phyloP scores from a whole-genome alignment of 2,888 invertebrate species.

The Drosophila maculinotata region DNA sequence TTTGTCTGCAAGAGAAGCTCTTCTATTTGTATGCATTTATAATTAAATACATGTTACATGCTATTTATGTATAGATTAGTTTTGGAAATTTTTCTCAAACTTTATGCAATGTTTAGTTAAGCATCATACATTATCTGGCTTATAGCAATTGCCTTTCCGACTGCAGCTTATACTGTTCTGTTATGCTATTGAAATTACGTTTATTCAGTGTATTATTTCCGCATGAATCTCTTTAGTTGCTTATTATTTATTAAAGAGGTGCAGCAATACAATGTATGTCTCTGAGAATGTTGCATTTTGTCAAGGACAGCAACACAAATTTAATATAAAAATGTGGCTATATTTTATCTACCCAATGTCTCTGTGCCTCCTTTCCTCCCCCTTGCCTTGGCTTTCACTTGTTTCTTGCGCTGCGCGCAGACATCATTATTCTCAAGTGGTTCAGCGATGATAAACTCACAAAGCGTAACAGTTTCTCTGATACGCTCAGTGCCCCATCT shows the following conservation, averaged over 20 bases:
- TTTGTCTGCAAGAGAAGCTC: not conserved
- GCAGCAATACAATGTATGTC: conserved; percentile 22
- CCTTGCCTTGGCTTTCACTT: conserved; percentile 36
- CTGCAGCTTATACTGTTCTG: conserved; percentile 7
- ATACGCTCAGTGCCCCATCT: not conserved
- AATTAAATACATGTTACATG: too few relatives aligned
- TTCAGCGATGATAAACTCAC: conserved; percentile 73
- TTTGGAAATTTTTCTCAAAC: too few relatives aligned
- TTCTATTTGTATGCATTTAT: not conserved
- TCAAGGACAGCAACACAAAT: conserved; percentile 27
- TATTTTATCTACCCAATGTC: conserved; percentile 34
- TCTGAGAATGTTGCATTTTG: conserved; percentile 32
- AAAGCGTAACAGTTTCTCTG: conserved; percentile 54
- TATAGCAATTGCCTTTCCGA: not conserved
- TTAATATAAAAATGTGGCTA: conserved; percentile 57
- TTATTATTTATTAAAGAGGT: conserved; percentile 24
- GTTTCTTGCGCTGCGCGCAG: conserved; percentile 50
- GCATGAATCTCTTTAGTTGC: conserved; percentile 9
- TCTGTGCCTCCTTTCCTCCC: not conserved
- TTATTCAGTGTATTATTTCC: conserved; percentile 12
- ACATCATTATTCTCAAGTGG: conserved; percentile 76
- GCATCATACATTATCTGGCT: not conserved
- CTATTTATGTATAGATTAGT: too few relatives aligned
- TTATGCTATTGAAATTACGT: conserved; percentile 1
- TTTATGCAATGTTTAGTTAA: not conserved